Percentiles rank a stretch among this genome's conserved stretches.
phyloP scores from a whole-genome alignment of 2,888 invertebrate genomes.

The Cheilosia grossa region DNA sequence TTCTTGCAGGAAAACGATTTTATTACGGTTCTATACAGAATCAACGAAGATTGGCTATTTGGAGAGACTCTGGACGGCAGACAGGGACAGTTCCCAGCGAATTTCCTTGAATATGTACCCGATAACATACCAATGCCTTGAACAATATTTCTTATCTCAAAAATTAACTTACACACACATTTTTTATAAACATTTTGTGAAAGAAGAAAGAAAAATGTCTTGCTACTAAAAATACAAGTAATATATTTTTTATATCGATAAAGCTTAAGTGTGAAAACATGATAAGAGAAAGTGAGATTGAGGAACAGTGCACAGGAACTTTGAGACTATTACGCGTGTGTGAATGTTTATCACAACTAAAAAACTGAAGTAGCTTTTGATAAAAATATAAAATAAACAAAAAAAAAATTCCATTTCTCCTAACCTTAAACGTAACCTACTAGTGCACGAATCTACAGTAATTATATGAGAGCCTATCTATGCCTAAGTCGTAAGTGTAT shows the following conservation, averaged over 20 bases:
- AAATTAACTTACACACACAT: background rate
- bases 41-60: constrained; percentile 91
- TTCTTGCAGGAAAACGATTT: constrained; percentile 85
- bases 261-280: constrained; percentile 19
- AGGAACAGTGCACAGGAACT: constrained; percentile 16
- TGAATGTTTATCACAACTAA: constrained; percentile 44
- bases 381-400: constrained; percentile 22
- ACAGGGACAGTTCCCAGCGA: constrained; percentile 91
- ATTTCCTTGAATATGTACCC: constrained; percentile 88
- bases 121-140: constrained; percentile 82
- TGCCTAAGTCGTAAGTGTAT: constrained; percentile 48
- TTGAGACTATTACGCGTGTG: constrained; percentile 15
- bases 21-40: constrained; percentile 87
- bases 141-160: constrained; percentile 46
- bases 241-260: constrained; percentile 61
- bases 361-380: constrained; percentile 61
- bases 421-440: constrained; percentile 31
- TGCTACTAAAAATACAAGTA: constrained; percentile 44
- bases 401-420: constrained; percentile 51
- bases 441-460: constrained; percentile 16
- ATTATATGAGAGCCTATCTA: constrained; percentile 21
- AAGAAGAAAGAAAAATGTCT: background rate
- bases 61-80: constrained; percentile 87
- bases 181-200: constrained; percentile 38
- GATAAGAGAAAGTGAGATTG: constrained; percentile 20